Percentiles rank a stretch among this genome's conserved stretches.
Evolutionary conservation across 2,888 invertebrate species (phyloP).

Genomic region (Mimas tiliae): DNA sequence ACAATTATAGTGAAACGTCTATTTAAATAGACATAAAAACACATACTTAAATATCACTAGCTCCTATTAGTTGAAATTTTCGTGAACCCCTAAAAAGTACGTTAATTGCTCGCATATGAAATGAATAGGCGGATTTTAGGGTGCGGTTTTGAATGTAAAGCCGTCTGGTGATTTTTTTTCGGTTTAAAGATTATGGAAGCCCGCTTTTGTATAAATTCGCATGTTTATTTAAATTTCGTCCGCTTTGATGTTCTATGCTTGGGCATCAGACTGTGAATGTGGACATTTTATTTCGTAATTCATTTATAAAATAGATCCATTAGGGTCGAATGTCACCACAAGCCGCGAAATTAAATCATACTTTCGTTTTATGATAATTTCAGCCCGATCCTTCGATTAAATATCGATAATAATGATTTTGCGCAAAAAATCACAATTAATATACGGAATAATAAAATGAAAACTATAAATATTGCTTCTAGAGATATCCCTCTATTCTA

Average conservation of each 20-base stretch:
- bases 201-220: not conserved
- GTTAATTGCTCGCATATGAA: conserved; percentile 31
- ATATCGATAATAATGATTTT: too few relatives aligned
- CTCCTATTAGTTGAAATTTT: conserved; percentile 30
- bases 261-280: not conserved
- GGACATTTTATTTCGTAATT: not conserved
- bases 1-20: too few relatives aligned
- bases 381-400: too few relatives aligned
- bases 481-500: too few relatives aligned
- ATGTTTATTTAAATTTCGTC: conserved; percentile 15
- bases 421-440: too few relatives aligned
- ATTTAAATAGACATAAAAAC: not conserved
- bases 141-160: not conserved
- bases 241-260: not conserved
- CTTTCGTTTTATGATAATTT: too few relatives aligned
- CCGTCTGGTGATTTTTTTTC: conserved; percentile 1
- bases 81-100: conserved; percentile 27
- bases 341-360: too few relatives aligned
- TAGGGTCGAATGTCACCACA: too few relatives aligned
- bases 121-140: conserved; percentile 1
- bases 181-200: conserved; percentile 5
- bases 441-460: too few relatives aligned
- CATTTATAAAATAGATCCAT: too few relatives aligned
- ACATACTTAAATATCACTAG: conserved; percentile 23
- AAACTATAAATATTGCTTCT: too few relatives aligned